Percentiles rank a stretch among this genome's conserved stretches.
These are phyloP conservation scores for Hylia prasina DNA, from an alignment of 2,113 vertebrate genomes.

Conservation along the genomic window DNA sequence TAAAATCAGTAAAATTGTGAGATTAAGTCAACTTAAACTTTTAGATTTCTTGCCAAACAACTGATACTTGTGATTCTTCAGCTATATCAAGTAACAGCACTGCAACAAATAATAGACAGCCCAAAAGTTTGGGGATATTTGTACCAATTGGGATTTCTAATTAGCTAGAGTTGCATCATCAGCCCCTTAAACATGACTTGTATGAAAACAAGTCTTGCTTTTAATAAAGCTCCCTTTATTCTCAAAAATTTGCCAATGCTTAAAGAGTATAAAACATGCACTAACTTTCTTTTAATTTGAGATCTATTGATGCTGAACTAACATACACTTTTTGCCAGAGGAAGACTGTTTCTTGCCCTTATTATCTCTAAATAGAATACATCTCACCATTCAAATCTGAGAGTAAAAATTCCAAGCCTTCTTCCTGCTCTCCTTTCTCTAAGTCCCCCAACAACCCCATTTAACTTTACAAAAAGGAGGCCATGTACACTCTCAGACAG, in stretches of 20 bases:
- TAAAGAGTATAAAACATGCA: not conserved
- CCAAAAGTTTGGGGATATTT: not conserved
- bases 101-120: not conserved
- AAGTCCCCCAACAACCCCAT: rapidly evolving
- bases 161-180: not conserved
- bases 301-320: not conserved
- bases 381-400: not conserved
- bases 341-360: not conserved
- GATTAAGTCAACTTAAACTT: not conserved
- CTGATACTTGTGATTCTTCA: not conserved
- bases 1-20: not conserved
- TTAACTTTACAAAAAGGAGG: not conserved
- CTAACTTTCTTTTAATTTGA: not conserved
- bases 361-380: not conserved
- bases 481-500: not conserved
- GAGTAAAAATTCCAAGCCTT: not conserved
- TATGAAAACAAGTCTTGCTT: not conserved
- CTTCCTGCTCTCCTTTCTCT: not conserved
- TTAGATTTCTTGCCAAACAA: not conserved
- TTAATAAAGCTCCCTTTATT: not conserved
- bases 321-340: not conserved
- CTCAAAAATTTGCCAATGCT: not conserved
- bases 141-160: not conserved
- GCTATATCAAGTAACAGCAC: not conserved
- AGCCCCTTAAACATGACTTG: not conserved